Base-by-base conservation (phyloP, 2,797 vertebrate species). In the Enteromius radiatus region DNA sequence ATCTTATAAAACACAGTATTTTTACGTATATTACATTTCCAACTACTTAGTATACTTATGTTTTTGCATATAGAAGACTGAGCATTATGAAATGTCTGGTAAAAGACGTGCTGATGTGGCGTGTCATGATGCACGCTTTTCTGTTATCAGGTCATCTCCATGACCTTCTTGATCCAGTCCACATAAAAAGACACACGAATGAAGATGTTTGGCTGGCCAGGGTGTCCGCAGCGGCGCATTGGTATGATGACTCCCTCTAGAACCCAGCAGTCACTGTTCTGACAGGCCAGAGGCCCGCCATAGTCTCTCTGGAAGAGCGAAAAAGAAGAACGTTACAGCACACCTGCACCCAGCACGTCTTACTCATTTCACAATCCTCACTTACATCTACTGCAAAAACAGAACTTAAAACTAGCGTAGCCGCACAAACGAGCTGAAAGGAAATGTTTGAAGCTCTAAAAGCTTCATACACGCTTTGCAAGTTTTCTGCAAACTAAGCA, bases 161-260 rank as follows among this genome's bases (percentile, higher is more conserved):
- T 96, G 92, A 98, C 98, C 89, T 99, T 99, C 91, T 97, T 95
- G 89, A 99, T 97, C 98, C 98, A 99, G 92, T 99, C 95, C 6
- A 97, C 97, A 0, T 97, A 99, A 77, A 97, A 91, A 0, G 98
- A 98, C 71, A 98, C 93, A 0, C 98, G 96, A 86, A 95, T 96
- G 91, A 97, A 99, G 92, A 98, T 92, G 74, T 96, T 97, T 0
- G 98, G 98, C 87, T 96, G 95, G 8, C 94, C 95, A 0, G 90
- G 92, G 92, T 96, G 95, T 79, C 97, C 97, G 0, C 98, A 99
- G 81, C 98, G 96, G 1, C 97, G 95, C 90, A 97, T 96, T 4
- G 98, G 98, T 74, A 96, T 97, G 88, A 98, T 99, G 78, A 98
- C 96, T 2, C 98, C 98, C 88, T 99, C 95, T 7, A 99, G 93